phyloP scores from a whole-genome alignment of 2,888 invertebrate genomes.

The Ophraella communa region DNA sequence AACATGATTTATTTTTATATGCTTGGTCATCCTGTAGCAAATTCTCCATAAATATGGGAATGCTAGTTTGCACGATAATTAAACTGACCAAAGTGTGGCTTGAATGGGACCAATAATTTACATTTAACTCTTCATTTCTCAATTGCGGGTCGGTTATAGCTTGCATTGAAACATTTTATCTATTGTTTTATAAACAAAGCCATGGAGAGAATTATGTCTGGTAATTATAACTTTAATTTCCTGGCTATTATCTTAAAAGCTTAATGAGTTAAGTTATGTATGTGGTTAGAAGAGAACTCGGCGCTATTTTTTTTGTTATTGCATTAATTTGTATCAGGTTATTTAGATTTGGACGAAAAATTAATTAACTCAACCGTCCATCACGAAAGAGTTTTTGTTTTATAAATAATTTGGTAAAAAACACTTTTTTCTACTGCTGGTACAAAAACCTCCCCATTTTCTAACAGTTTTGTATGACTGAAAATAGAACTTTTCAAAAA shows the following conservation, averaged over 20 bases:
- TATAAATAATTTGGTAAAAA: too few species aligned
- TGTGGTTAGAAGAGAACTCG: not conserved
- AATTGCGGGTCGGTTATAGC: not conserved
- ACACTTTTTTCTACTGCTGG: too few species aligned
- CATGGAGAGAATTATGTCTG: not conserved
- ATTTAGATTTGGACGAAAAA: too few species aligned
- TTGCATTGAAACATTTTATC: not conserved
- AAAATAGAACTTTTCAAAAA: too few species aligned
- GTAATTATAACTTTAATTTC: not conserved
- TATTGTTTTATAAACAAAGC: constrained; percentile 2
- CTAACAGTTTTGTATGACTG: too few species aligned
- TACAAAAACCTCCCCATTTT: too few species aligned
- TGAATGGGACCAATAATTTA: not conserved
- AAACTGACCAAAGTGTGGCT: not conserved
- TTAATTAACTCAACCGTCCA: too few species aligned
- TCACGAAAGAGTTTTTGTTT: too few species aligned
- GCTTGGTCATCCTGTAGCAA: not conserved
- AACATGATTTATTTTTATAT: too few species aligned
- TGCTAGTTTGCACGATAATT: not conserved
- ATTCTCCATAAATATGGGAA: not conserved
- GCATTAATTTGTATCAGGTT: too few species aligned
- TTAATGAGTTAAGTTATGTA: not conserved
- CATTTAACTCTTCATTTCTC: not conserved
- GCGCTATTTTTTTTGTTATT: not conserved
- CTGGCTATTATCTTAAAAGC: not conserved